Conservation (phyloP, 2,113 vertebrate species). For the Pteruthius melanotis region DNA sequence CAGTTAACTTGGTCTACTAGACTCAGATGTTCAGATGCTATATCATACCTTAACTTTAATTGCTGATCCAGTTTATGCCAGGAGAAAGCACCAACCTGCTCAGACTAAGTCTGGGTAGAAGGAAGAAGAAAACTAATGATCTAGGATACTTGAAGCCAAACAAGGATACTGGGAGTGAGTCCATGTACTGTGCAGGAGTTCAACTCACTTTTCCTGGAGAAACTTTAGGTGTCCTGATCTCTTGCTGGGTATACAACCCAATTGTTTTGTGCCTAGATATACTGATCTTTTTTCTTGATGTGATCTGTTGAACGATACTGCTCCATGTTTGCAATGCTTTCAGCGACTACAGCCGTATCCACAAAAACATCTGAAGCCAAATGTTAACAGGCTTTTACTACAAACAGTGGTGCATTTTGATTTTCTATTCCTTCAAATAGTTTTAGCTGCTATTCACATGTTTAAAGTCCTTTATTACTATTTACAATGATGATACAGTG, state of each 20-base stretch:
- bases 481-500: not conserved
- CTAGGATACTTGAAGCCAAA: not conserved
- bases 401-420: not conserved
- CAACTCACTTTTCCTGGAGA: not conserved
- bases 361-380: not conserved
- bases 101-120: not conserved
- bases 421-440: not conserved
- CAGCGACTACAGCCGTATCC: not conserved
- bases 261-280: not conserved
- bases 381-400: not conserved
- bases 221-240: not conserved
- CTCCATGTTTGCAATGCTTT: not conserved
- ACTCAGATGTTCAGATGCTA: not conserved
- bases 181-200: not conserved
- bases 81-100: not conserved
- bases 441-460: not conserved
- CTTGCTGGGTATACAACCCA: not conserved
- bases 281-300: not conserved
- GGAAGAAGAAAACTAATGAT: not conserved
- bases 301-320: not conserved
- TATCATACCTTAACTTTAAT: not conserved
- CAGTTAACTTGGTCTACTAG: not conserved
- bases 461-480: not conserved
- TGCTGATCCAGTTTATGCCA: not conserved
- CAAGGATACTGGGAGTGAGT: not conserved